Evolutionary conservation across 2,888 invertebrate species (phyloP).

Genomic region (Asteroscopus sphinx): DNA sequence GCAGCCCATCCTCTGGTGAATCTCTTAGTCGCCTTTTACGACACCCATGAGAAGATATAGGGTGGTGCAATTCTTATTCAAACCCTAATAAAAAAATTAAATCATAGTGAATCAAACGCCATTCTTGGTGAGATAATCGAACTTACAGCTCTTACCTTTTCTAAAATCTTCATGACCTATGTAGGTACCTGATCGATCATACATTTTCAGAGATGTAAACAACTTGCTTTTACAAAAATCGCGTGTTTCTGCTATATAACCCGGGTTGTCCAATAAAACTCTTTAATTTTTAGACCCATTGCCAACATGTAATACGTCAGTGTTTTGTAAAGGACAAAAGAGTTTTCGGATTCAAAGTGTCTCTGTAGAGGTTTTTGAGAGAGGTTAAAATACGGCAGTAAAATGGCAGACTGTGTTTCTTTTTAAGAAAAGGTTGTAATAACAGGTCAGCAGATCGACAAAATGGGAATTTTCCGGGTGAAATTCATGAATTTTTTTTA

Average conservation of each 20-base stretch:
- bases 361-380: slow-evolving; percentile 13
- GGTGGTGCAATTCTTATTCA: too few relatives aligned
- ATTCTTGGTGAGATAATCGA: too few relatives aligned
- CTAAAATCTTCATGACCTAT: too few relatives aligned
- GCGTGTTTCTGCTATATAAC: slow-evolving; percentile 14
- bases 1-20: too few relatives aligned
- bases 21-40: too few relatives aligned
- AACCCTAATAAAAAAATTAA: too few relatives aligned
- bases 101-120: too few relatives aligned
- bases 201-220: slow-evolving; percentile 9
- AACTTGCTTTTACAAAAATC: neutral
- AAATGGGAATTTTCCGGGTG: too few relatives aligned
- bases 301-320: slow-evolving; percentile 21
- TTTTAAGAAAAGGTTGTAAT: slow-evolving; percentile 12
- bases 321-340: slow-evolving; percentile 32
- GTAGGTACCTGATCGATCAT: too few relatives aligned
- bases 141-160: too few relatives aligned
- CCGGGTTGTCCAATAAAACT: slow-evolving; percentile 28
- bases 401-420: slow-evolving; percentile 17
- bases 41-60: too few relatives aligned
- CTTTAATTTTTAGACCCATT: slow-evolving; percentile 15
- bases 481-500: too few relatives aligned
- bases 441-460: neutral
- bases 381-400: slow-evolving; percentile 18
- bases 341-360: slow-evolving; percentile 12